Base-by-base conservation (phyloP, 2,888 invertebrate species). In the Troilus luridus region DNA sequence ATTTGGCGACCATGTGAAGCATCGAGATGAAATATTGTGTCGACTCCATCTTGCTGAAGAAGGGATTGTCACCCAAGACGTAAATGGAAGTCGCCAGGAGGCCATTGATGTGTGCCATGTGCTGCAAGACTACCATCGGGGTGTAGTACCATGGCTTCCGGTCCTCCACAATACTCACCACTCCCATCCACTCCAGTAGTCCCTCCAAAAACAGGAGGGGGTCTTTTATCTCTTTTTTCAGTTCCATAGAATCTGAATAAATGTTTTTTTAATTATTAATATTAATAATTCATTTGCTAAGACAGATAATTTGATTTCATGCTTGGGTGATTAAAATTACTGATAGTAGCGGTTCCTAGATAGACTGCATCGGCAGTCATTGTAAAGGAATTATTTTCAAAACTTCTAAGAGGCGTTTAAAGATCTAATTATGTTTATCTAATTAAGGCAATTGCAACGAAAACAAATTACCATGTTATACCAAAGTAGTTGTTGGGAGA, bases 1-100 rank as follows among this genome's bases (percentile, higher is more conserved):
- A 90, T 59, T 90, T 90, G 60, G 77, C 27, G 9, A 90, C 14
- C 90, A 90, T 90, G 62, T 81, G 90, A 21, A 90, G 24, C 8
- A 90, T 41, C 0, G 90, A 81, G 17, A 90, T 41, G 41, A 81
- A 81, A 59, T 77, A 90, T 60, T 90, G 90, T 12, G 77, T 17
- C 12, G 90, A 85, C 90, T 90, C 90, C 90, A 90, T 85, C 62
- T 90, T 90, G 21, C 77, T 59, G 41, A 90, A 62, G 41, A 90
- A 85, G 19, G 59, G 85, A 58, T 90, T 64, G 12, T 90, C 90
- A 19, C 24, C 90, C 12, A 67, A 19, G 21, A 72, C n/a, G 12
- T 58, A 90, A 7, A 90, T 21, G 1, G 67, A 56, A 21, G 90
- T 90, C 0, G 77, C 59, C 14, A 67, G 9, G 9, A 64, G 58